Conservation (phyloP, 2,113 vertebrate species). For the Condylura cristata region DNA sequence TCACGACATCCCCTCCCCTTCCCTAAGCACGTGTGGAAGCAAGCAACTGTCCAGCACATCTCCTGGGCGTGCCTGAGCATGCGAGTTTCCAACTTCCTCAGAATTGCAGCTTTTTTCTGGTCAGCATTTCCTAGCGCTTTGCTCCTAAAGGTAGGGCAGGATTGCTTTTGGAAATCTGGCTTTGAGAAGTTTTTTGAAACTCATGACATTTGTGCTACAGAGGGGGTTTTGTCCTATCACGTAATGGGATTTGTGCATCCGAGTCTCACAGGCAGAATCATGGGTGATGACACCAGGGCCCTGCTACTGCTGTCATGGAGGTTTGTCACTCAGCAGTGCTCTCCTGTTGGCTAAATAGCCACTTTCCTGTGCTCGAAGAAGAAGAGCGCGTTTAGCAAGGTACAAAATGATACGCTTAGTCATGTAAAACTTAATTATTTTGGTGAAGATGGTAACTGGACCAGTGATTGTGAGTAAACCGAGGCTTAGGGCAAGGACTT, state of each 20-base stretch:
- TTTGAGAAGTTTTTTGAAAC: constrained; percentile 37
- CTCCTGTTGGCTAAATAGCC: not conserved
- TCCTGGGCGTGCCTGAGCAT: not conserved
- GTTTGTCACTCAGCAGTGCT: not conserved
- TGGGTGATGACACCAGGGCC: not conserved
- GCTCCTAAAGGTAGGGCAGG: not conserved
- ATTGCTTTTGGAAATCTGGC: not conserved
- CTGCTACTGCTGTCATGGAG: not conserved
- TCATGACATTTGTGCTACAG: not conserved
- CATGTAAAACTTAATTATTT: not conserved
- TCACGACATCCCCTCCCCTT: not conserved
- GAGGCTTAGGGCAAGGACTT: not conserved
- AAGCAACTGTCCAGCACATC: not conserved
- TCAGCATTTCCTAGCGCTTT: constrained; percentile 7
- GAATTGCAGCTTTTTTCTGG: not conserved
- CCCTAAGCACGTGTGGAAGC: not conserved
- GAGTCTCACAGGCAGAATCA: not conserved
- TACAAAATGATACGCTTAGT: not conserved
- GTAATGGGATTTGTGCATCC: not conserved
- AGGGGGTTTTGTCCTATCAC: not conserved
- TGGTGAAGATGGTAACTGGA: not conserved
- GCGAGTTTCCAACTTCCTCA: not conserved
- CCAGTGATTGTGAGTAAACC: not conserved
- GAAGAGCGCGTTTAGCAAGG: not conserved
- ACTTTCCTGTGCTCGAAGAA: not conserved